Evolutionary conservation across 2,113 vertebrate genomes (phyloP).

Genomic region (Urocitellus parryii): DNA sequence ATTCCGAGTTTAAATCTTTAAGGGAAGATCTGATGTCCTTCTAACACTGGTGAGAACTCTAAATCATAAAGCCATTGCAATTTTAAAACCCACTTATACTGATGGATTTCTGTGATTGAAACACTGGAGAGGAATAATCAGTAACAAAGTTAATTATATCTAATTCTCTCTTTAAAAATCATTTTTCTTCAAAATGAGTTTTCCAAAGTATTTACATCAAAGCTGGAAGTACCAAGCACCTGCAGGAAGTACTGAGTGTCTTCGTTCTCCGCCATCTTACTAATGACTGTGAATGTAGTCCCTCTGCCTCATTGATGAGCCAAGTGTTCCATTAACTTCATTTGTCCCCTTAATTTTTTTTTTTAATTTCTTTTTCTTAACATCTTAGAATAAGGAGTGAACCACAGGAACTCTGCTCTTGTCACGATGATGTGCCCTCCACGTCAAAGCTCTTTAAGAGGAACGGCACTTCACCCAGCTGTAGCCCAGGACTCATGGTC

Average conservation of each 20-base stretch:
- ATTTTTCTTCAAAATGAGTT: conserved; percentile 34
- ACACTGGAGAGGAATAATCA: not conserved
- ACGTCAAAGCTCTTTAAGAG: conserved; percentile 33
- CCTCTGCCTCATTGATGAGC: not conserved
- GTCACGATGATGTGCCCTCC: not conserved
- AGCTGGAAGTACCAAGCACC: not conserved
- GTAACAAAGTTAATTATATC: not conserved
- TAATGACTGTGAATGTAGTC: not conserved
- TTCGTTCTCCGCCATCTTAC: not conserved
- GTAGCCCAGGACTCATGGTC: not conserved
- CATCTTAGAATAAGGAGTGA: not conserved
- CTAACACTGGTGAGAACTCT: not conserved
- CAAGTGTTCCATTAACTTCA: not conserved
- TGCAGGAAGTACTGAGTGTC: not conserved
- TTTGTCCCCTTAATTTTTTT: conserved; percentile 15
- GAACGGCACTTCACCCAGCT: not conserved
- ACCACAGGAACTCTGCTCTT: not conserved
- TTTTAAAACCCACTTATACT: conserved; percentile 31
- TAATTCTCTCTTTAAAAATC: conserved; percentile 30
- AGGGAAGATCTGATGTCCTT: not conserved
- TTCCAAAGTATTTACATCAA: conserved; percentile 35
- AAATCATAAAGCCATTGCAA: conserved; percentile 53
- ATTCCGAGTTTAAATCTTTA: conserved; percentile 15
- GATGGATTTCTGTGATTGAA: not conserved
- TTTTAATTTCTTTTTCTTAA: not conserved